Evolutionary conservation across 2,113 vertebrate genomes (phyloP), one percentile per base, ranked within the genome.

Genomic region (Lepus timidus): DNA sequence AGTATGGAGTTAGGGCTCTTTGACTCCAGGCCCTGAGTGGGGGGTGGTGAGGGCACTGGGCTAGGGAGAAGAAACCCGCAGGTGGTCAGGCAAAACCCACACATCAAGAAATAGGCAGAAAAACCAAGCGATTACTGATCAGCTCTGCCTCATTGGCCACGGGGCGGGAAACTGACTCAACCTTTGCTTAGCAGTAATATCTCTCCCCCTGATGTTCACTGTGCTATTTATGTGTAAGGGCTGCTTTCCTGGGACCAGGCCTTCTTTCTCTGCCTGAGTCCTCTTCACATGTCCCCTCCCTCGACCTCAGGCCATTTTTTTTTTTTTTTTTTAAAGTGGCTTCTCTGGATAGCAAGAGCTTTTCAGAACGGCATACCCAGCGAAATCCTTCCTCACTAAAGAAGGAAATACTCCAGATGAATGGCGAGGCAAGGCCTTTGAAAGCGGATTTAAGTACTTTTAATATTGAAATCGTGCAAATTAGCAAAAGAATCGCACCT

Each of bases 401-500:
- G 94, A 92, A 92, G 95, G 58, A 96, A 97, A 96, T 97, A 96
- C 96, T 97, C 29, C 0, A 96, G 85, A 85, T 98, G 96, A 98
- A 98, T 97, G 96, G 91, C 81, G 96, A 95, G 96, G 96, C 97
- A 76, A 95, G 96, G 98, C 98, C 97, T 98, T 98, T 98, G 97
- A 98, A 98, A 98, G 97, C 5, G 97, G 98, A 98, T 98, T 98
- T 97, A 96, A 97, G 96, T 96, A 98, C 98, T 98, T 98, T 98
- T 98, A 98, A 98, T 98, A 98, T 98, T 98, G 97, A 98, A 98
- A 98, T 98, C 81, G 79, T 97, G 97, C 97, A 96, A 98, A 98
- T 98, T 98, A 98, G 98, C 98, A 98, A 98, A 98, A 98, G 98
- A 98, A 98, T 98, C 92, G 94, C 70, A 96, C 92, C 96, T 97